phyloP scores from a whole-genome alignment of 2,797 vertebrate species.

The Pelobates cultripes region DNA sequence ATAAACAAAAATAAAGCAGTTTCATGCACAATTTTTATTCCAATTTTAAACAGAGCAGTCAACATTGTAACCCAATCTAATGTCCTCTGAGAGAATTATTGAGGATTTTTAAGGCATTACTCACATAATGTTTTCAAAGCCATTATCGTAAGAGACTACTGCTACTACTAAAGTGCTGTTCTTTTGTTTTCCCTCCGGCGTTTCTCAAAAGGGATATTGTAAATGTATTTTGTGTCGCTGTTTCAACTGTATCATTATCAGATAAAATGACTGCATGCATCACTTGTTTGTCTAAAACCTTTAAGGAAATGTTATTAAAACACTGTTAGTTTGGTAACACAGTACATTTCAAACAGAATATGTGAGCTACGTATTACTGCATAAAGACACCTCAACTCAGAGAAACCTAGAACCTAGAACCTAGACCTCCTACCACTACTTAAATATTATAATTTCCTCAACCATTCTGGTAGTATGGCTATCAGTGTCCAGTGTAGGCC shows the following conservation, averaged over 20 bases:
- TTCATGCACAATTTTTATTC: constrained; percentile 50
- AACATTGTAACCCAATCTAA: constrained; percentile 50
- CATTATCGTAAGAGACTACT: constrained; percentile 34
- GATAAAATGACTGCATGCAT: constrained; percentile 27
- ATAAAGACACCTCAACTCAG: background rate
- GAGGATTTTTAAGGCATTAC: constrained; percentile 39
- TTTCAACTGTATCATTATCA: constrained; percentile 13
- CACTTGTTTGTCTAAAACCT: constrained; percentile 32
- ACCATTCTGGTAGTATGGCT: too few species aligned
- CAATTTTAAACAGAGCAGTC: constrained; percentile 16
- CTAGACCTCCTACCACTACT: too few species aligned
- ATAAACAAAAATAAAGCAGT: background rate
- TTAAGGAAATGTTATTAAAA: constrained; percentile 17
- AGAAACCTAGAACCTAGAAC: too few species aligned
- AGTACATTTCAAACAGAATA: background rate
- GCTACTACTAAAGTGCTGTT: constrained; percentile 32
- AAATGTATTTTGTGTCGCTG: constrained; percentile 29
- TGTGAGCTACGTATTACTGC: background rate
- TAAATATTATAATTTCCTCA: too few species aligned
- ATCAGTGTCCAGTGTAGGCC: too few species aligned
- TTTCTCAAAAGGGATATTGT: constrained; percentile 28
- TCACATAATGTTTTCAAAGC: constrained; percentile 47
- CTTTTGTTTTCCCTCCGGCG: constrained; percentile 32
- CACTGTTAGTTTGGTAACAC: background rate
- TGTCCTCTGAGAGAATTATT: constrained; percentile 32